Evolutionary conservation across 2,113 vertebrate species (phyloP), one percentile per base, ranked within the genome.

Genomic region (Microcebus ravelobensis): DNA sequence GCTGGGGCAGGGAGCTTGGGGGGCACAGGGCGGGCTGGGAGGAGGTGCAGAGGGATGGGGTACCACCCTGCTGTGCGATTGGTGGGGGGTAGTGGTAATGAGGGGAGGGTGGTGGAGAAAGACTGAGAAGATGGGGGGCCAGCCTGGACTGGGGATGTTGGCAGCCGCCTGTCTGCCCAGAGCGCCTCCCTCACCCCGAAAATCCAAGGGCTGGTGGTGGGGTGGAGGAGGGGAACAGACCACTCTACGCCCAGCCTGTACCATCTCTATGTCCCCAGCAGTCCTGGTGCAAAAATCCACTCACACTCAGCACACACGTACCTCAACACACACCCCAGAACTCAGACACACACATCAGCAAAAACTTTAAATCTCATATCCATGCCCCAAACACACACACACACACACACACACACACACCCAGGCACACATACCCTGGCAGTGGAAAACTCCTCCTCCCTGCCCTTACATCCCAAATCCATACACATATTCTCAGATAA

Each of bases 21-120:
- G 79, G 90, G 85, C 50, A 67, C 11, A 4, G 93, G 90, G 86
- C 5, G 81, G 96, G 67, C 31, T 79, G 94, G 94, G 86, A 52
- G 87, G 94, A n/a, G 85, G 87, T 0, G 14, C 50, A 65, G 77
- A 52, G 59, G 52, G 84, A 29, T 18, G 93, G 80, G 59, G 81
- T 27, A 45, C 79, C 89, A 70, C 23, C 61, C 61, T 79, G 77
- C 50, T 93, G 52, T 50, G 79, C 48, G 67, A 57, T 0, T 27
- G 39, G 52, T 13, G 61, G 50, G 67, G 83, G 85, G 65, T 2
- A 17, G 71, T 45, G 88, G 89, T 57, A 76, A 57, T n/a, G 94
- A 92, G 17, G 76, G 80, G 84, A 48, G 73, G 59, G 94, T 63
- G 74, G 91, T 1, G 4, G 86, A 71, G 93, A 67, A 42, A 74